Evolutionary conservation across 2,113 vertebrate genomes (phyloP), one percentile per base, ranked within the genome.

Genomic region (Tapirus terrestris): DNA sequence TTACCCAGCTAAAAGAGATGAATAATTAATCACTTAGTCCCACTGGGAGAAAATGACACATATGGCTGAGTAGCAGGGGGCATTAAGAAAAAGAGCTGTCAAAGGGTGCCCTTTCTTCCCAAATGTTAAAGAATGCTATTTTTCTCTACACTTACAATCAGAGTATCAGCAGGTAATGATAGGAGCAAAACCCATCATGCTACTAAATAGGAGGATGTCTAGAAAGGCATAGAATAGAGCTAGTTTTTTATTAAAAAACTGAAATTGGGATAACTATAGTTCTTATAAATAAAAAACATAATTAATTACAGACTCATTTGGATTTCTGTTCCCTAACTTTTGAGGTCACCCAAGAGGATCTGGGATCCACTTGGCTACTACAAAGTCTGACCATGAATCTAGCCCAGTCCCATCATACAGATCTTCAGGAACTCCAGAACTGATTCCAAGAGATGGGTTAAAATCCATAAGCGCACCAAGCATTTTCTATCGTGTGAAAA

Each of bases 1-100:
- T 82, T 67, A 13, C 11, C 20, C 65, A 92, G 43, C 87, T 95
- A 68, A 81, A 73, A 68, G 67, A 93, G 33, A 86, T 98, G 81
- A 97, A 96, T 97, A 96, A 97, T 97, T 96, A 91, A 97, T 92
- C 89, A 72, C 48, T 65, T 76, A 68, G 73, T 91, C 81, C 73
- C 80, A 31, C 65, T 27, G 76, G 94, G 88, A 96, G 61, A 94
- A 96, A 95, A 84, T 73, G 83, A 75, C 67, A 85, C 97, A 89
- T 88, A 79, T 65, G 87, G 75, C 89, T 83, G 61, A 86, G 51
- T 96, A 91, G 72, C 87, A 65, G 87, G 94, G 61, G 39, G 5
- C n/a, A 81, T 63, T 92, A 61, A 61, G 75, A 23, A 83, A 96
- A 97, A 90, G 70, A 93, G 36, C 80, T 72, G 92, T 95, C 83